Percentiles rank a stretch among this genome's conserved stretches.
These are phyloP conservation scores for Caprella mutica DNA, from an alignment of 2,888 invertebrate species.

Conservation along the genomic window DNA sequence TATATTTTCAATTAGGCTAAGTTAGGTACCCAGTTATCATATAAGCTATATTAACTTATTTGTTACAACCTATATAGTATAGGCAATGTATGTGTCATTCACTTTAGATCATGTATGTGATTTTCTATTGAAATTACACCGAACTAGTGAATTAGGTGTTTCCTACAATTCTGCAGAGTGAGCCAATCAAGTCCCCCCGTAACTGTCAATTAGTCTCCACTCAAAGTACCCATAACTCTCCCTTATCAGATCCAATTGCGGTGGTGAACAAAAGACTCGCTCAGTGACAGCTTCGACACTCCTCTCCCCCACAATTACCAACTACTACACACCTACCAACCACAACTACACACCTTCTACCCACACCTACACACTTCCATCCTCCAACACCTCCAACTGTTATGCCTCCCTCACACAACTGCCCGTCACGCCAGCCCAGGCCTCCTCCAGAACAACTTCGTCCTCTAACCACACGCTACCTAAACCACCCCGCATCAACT, in stretches of 20 bases:
- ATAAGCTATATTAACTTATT: too few relatives aligned
- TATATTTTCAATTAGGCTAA: too few relatives aligned
- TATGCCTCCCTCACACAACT: constrained; percentile 32
- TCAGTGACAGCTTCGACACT: constrained; percentile 11
- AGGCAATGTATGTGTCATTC: too few relatives aligned
- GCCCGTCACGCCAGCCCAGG: constrained; percentile 21
- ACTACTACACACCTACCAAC: constrained; percentile 2
- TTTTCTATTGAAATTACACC: too few relatives aligned
- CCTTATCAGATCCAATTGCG: constrained; percentile 15
- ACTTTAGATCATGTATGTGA: too few relatives aligned
- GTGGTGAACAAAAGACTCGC: constrained; percentile 14
- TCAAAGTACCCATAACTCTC: constrained; percentile 21
- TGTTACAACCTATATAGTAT: too few relatives aligned
- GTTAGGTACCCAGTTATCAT: too few relatives aligned
- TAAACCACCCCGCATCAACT: constrained; percentile 14
- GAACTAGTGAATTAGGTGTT: too few relatives aligned
- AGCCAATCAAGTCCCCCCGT: too few relatives aligned
- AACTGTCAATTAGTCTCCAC: too few relatives aligned
- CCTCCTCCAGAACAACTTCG: neutral
- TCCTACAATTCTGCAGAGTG: too few relatives aligned
- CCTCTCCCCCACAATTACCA: neutral
- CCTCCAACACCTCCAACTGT: constrained; percentile 32
- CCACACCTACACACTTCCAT: constrained; percentile 33
- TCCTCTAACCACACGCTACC: constrained; percentile 17
- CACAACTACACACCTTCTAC: constrained; percentile 26